Base-by-base conservation (phyloP, 2,113 vertebrate species). In the Phoenicopterus ruber region DNA sequence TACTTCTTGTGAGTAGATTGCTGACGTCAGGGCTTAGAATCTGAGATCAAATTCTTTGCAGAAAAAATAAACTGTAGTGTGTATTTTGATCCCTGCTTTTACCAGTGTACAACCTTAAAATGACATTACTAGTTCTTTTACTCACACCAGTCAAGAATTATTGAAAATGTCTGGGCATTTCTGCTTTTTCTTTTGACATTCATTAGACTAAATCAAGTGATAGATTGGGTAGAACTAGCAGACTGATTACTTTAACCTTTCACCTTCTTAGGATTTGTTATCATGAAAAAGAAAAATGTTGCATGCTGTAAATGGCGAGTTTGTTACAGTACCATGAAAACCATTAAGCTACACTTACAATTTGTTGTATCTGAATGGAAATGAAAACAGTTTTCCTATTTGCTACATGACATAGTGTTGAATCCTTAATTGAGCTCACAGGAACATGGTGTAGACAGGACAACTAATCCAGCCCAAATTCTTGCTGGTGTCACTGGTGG, bases 81-180 rank as follows among this genome's bases (percentile, higher is more conserved):
- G 14, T 58, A 17, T 80, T 80, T 88, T 83, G 31, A 70, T 83
- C 19, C 26, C 11, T 57, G 7, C 11, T 76, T 72, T 77, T 78
- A 50, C 21, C 79, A 44, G 32, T 29, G 29, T 62, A 38, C 24
- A 40, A 18, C 32, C 32, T 80, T 90, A 58, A 65, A 88, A 63
- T 79, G 32, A 59, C 22, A n/a, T 55, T 70, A 17, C 18, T 55
- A 22, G 25, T 38, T 76, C 38, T 88, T 94, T 92, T 84, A 52
- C 46, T 86, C 52, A 58, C 16, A 82, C 17, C 11, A 34, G 59
- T 34, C 58, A 84, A 79, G 54, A 86, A 65, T 21, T 86, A 71
- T 12, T 93, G 82, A 86, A 94, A 96, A 82, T 58, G 26, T 54
- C 20, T 80, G 89, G 82, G 62, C 25, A 77, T 92, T 90, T 97